Percentiles rank a stretch among this genome's conserved stretches.
These are phyloP conservation scores for Microplitis mediator DNA, from an alignment of 1,140 invertebrate species.

Conservation along the genomic window DNA sequence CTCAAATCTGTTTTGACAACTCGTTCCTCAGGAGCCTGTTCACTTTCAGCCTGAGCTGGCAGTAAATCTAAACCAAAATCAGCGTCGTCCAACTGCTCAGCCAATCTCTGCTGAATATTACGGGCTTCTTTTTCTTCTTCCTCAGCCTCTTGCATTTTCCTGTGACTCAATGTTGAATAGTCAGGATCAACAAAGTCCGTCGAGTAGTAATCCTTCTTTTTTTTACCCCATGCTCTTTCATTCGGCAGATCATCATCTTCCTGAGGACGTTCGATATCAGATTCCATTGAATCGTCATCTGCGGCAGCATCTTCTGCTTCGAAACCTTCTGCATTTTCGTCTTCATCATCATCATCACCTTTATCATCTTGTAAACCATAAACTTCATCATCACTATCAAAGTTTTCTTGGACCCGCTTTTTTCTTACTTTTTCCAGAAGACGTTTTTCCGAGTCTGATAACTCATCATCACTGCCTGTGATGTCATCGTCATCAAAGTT, in stretches of 20 bases:
- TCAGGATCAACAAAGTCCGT: conserved; percentile 89
- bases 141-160: conserved; percentile 75
- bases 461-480: conserved; percentile 75
- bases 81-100: conserved; percentile 78
- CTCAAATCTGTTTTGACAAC: conserved; percentile 75
- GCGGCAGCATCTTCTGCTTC: conserved; percentile 63
- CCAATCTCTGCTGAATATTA: conserved; percentile 78
- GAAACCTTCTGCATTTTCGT: conserved; percentile 61
- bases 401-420: conserved; percentile 59
- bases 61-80: conserved; percentile 80
- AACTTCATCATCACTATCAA: conserved; percentile 71
- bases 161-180: conserved; percentile 70
- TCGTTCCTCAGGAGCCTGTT: conserved; percentile 57
- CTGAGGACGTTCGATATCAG: conserved; percentile 71
- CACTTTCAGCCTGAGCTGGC: conserved; percentile 46
- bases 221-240: conserved; percentile 84
- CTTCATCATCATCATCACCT: conserved; percentile 48
- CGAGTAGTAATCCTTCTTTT: conserved; percentile 78
- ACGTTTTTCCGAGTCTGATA: conserved; percentile 68
- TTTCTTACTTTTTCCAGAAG: conserved; percentile 69
- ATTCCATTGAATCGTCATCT: conserved; percentile 53
- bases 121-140: conserved; percentile 86
- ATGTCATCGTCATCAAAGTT: conserved; percentile 59
- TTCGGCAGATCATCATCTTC: conserved; percentile 75
- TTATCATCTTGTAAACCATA: conserved; percentile 61